These are phyloP conservation scores for Pseudochromis fuscus DNA, from an alignment of 2,797 vertebrate species.

Conservation along the genomic window DNA sequence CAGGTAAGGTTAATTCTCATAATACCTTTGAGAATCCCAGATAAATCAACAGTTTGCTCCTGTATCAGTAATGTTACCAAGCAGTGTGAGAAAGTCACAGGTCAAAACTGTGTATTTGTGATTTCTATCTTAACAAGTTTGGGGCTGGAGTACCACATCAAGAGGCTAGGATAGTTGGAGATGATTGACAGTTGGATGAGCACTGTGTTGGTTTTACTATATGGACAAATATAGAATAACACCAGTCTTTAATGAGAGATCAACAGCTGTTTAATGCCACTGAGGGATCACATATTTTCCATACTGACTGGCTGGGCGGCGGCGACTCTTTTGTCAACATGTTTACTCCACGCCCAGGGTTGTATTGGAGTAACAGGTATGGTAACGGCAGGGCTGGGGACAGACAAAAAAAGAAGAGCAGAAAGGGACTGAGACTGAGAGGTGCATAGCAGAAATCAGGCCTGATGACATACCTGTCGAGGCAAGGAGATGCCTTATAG, in stretches of 20 bases:
- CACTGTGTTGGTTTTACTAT: too few species aligned
- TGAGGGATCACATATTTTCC: slow-evolving; percentile 65
- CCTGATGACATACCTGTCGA: slow-evolving; percentile 79
- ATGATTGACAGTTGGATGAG: too few species aligned
- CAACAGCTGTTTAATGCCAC: slow-evolving; percentile 38
- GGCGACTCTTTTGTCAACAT: slow-evolving; percentile 62
- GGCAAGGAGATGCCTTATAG: slow-evolving; percentile 60
- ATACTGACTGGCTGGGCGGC: slow-evolving; percentile 69
- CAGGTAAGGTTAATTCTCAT: background rate
- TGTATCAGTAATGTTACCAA: background rate
- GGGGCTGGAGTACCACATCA: too few species aligned
- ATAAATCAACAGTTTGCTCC: background rate
- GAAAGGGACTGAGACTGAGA: slow-evolving; percentile 42
- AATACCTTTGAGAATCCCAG: background rate
- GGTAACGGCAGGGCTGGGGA: slow-evolving; percentile 50
- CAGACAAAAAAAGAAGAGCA: slow-evolving; percentile 29
- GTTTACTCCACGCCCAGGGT: slow-evolving; percentile 70
- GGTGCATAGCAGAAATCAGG: slow-evolving; percentile 74
- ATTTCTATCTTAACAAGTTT: too few species aligned
- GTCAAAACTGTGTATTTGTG: background rate
- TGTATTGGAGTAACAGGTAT: slow-evolving; percentile 64
- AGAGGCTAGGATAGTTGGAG: too few species aligned
- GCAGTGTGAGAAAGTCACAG: background rate
- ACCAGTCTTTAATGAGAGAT: slow-evolving; percentile 9
- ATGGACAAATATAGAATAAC: background rate